Evolutionary conservation across 1,140 invertebrate species (phyloP).

Genomic region (Atta cephalotes): DNA sequence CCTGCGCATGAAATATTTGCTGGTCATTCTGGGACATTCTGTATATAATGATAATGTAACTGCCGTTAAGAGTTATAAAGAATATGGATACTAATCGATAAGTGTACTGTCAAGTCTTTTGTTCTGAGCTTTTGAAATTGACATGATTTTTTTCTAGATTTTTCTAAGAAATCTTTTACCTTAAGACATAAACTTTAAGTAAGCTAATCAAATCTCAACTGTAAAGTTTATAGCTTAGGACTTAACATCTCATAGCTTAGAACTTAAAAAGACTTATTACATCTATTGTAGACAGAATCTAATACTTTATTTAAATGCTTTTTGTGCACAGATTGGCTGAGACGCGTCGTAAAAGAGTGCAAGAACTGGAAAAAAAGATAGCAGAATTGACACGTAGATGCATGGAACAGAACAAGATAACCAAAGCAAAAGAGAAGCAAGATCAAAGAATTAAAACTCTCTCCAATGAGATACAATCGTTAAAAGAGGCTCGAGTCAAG

Average conservation of each 20-base stretch:
- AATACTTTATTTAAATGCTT: conserved; percentile 1
- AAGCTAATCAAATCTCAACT: background rate
- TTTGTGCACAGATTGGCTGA: conserved; percentile 88
- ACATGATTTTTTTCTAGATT: too few species aligned
- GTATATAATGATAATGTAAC: conserved; percentile 72
- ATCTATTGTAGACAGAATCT: background rate
- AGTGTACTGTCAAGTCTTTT: too few species aligned
- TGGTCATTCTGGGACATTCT: too few species aligned
- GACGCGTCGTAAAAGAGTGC: conserved; percentile 91
- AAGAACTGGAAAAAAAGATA: conserved; percentile 92
- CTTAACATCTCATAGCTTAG: background rate
- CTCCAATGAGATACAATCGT: conserved; percentile 90
- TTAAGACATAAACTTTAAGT: too few species aligned
- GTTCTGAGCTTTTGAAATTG: too few species aligned
- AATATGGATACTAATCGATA: too few species aligned
- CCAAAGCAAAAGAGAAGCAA: conserved; percentile 94
- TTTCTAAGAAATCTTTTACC: too few species aligned
- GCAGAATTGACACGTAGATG: conserved; percentile 91
- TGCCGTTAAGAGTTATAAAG: too few species aligned
- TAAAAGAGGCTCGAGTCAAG: conserved; percentile 94
- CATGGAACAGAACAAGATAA: conserved; percentile 90
- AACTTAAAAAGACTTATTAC: background rate
- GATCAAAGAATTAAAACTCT: conserved; percentile 92
- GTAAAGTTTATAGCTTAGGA: background rate
- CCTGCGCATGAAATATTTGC: too few species aligned